Evolutionary conservation across 2,888 invertebrate species (phyloP).

Genomic region (Xestobium rufovillosum): DNA sequence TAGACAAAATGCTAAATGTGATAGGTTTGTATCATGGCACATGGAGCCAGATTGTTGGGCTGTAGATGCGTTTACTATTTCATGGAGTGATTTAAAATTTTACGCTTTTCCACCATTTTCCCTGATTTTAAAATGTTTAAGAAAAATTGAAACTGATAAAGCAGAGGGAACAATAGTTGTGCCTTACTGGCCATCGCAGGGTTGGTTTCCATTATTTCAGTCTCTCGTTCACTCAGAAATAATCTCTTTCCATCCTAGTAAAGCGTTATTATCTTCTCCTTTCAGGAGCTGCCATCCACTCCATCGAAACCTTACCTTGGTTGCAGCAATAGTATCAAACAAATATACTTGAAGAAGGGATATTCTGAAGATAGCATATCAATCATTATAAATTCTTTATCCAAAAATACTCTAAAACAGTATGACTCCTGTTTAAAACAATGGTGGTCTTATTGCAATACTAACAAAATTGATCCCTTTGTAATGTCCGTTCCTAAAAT

Average conservation of each 20-base stretch:
- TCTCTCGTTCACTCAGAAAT: no score
- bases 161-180: no score
- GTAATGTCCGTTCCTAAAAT: not conserved
- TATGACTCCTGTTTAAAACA: constrained; percentile 15
- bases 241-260: constrained; percentile 18
- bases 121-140: constrained; percentile 22
- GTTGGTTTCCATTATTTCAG: no score
- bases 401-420: constrained; percentile 15
- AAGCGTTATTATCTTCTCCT: constrained; percentile 18
- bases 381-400: constrained; percentile 14
- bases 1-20: constrained; percentile 21
- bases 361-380: no score
- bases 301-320: constrained; percentile 18
- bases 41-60: constrained; percentile 17
- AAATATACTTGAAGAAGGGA: no score
- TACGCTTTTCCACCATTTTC: constrained; percentile 28
- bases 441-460: constrained; percentile 17
- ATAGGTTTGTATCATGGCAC: constrained; percentile 21
- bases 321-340: no score
- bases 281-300: constrained; percentile 19
- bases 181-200: no score
- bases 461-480: constrained; percentile 13
- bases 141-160: no score
- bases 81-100: constrained; percentile 12
- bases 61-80: constrained; percentile 23